Evolutionary conservation across 1,140 invertebrate genomes (phyloP).

Genomic region (Apocrypta bakeri): DNA sequence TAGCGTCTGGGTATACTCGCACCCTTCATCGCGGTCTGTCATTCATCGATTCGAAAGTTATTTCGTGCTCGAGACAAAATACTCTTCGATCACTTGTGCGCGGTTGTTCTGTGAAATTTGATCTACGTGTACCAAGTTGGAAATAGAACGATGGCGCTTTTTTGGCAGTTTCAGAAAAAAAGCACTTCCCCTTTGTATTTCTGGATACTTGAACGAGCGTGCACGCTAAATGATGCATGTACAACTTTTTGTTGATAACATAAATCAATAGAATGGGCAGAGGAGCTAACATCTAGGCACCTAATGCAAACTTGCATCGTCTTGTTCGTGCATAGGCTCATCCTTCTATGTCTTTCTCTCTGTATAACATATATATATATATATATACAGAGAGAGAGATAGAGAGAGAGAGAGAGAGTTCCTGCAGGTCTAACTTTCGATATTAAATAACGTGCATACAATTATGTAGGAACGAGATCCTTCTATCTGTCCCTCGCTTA

Average conservation of each 20-base stretch:
- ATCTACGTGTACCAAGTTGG: no score
- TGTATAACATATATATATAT: not conserved
- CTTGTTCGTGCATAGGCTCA: not conserved
- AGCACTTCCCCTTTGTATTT: no score
- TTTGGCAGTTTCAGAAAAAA: no score
- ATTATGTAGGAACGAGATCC: not conserved
- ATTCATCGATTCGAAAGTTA: slow-evolving; percentile 40
- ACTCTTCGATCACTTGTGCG: not conserved
- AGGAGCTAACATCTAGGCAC: not conserved
- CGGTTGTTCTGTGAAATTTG: no score
- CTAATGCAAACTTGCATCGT: no score
- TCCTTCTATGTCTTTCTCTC: no score
- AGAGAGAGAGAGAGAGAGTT: not conserved
- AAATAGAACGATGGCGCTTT: no score
- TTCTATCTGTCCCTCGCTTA: not conserved
- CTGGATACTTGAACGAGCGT: no score
- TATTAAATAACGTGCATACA: not conserved
- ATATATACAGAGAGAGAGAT: no score
- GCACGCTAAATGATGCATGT: no score
- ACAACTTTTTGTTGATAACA: not conserved
- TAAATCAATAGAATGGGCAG: not conserved
- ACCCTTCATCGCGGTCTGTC: not conserved
- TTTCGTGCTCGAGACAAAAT: not conserved
- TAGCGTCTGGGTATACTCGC: no score
- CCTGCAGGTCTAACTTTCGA: not conserved